Percentiles rank a stretch among this genome's conserved stretches.
These are phyloP conservation scores for Eulacestoma nigropectus DNA, from an alignment of 2,113 vertebrate species.

Conservation along the genomic window DNA sequence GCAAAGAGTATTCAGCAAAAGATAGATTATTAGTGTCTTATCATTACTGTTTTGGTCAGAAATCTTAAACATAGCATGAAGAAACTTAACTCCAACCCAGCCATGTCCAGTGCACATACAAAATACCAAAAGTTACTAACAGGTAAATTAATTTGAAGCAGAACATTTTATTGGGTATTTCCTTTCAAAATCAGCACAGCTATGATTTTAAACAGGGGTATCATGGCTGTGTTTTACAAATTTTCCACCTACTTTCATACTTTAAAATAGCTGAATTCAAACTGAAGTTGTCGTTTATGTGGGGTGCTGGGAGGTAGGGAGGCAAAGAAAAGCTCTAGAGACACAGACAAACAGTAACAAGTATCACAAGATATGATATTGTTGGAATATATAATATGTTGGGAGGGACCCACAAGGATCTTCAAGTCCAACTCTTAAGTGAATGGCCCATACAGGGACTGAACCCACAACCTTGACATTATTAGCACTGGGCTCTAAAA, in stretches of 20 bases:
- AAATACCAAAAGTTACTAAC: neutral
- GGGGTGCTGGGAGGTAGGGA: neutral
- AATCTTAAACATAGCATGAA: neutral
- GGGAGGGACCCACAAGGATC: too few species aligned
- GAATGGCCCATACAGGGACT: too few species aligned
- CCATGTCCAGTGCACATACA: rapidly evolving
- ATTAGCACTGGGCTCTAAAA: too few species aligned
- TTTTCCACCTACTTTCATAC: neutral
- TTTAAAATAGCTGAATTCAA: neutral
- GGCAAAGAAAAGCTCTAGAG: neutral
- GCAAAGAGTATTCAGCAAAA: neutral
- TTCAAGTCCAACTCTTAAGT: too few species aligned
- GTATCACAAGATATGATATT: too few species aligned
- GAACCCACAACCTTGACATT: too few species aligned
- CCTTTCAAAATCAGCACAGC: neutral
- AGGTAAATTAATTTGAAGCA: neutral
- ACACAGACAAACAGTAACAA: neutral
- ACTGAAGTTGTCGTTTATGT: neutral
- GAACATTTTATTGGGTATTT: neutral
- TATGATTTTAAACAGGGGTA: neutral
- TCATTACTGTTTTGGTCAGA: neutral
- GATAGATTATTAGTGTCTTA: neutral
- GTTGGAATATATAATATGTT: too few species aligned
- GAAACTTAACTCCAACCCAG: neutral
- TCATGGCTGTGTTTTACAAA: neutral